Percentiles rank a stretch among this genome's conserved stretches.
Conservation (phyloP, 2,113 vertebrate genomes). For the Turdus rufiventris region DNA sequence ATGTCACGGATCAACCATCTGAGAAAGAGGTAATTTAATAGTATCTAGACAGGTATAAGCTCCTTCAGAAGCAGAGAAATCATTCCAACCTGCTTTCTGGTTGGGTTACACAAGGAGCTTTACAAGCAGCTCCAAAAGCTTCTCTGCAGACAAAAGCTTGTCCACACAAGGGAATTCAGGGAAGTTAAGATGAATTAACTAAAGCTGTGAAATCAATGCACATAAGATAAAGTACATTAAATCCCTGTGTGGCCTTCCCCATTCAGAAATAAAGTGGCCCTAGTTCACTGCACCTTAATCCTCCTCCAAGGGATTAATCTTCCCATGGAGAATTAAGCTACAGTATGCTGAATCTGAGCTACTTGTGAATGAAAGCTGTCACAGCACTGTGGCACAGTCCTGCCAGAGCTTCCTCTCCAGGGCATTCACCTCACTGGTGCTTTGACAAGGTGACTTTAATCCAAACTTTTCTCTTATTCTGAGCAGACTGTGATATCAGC, state of each 20-base stretch:
- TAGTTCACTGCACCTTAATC: constrained; percentile 39
- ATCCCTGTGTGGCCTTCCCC: constrained; percentile 42
- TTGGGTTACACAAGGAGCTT: not conserved
- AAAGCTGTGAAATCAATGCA: constrained; percentile 57
- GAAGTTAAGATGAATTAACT: constrained; percentile 50
- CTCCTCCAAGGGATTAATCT: constrained; percentile 48
- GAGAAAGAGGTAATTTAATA: constrained; percentile 40
- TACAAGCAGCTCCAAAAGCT: not conserved
- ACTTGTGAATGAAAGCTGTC: not conserved
- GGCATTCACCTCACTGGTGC: not conserved
- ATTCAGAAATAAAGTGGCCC: constrained; percentile 51
- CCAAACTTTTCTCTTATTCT: not conserved
- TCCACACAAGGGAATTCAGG: constrained; percentile 16
- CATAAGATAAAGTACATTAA: constrained; percentile 48
- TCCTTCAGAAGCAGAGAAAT: not conserved
- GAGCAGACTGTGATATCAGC: not conserved
- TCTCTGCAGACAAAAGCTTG: constrained; percentile 1
- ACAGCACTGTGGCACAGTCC: not conserved
- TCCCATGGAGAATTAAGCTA: not conserved
- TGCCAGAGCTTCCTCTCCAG: not conserved
- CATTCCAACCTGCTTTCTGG: not conserved
- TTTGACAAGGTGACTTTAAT: not conserved
- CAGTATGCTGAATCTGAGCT: not conserved
- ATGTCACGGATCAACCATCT: not conserved
- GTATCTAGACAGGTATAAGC: constrained; percentile 35